Evolutionary conservation across 2,797 vertebrate genomes (phyloP), one percentile per base, ranked within the genome.

Genomic region (Trachops cirrhosus): DNA sequence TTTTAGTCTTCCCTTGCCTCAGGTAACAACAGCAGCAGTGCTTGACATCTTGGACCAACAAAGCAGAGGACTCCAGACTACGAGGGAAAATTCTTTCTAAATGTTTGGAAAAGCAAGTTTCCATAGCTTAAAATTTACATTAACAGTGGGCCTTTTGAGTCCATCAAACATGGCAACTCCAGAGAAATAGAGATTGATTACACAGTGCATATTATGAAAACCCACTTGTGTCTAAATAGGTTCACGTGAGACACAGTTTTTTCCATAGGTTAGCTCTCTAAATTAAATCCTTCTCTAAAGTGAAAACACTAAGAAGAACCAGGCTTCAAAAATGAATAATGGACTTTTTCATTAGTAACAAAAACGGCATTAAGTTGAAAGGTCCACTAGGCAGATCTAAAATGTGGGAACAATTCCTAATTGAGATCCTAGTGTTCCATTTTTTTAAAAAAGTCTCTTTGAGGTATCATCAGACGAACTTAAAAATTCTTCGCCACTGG

Each of bases 371-470:
- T 89, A 91, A 93, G 84, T 71, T 94, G 71, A 96, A 91, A 88
- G 62, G 29, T 95, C 95, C 26, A 77, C 83, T 95, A 75, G 32
- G 77, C 44, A 94, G 85, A 95, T 92, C 91, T 87, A 79, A 96
- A 97, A 97, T 97, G 96, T 97, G 96, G 95, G 94, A 97, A 95
- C 57, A 94, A 96, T 97, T 96, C 77, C 75, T 95, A 97, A 96
- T 80, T 71, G 84, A 96, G 52, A 48, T 6, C 70, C 80, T 96
- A 94, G 88, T 92, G 96, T 93, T 97, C 73, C 93, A 92, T 87
- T 94, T 54, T 18, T 54, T 24, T 62, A 29, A 59, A 54, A 94
- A 97, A 95, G 57, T 78, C 48, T 92, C 84, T 97, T 97, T 96
- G 96, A 97, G 96, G 96, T 83, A 97, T 95, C 95, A 95, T 96